phyloP scores from a whole-genome alignment of 2,797 vertebrate species.

The Lagodon rhomboides region DNA sequence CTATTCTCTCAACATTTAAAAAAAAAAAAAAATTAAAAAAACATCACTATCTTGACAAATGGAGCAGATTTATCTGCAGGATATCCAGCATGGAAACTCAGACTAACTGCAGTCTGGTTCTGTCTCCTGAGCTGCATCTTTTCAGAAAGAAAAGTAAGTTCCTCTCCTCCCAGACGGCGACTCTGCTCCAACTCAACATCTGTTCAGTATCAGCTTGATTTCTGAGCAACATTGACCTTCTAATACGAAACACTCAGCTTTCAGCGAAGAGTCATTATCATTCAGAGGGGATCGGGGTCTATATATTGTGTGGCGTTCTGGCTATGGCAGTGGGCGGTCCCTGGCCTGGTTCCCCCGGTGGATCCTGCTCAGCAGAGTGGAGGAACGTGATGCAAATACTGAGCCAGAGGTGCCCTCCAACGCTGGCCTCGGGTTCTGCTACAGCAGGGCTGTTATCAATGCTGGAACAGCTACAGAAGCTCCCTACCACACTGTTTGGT shows the following conservation, averaged over 20 bases:
- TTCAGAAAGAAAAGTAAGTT: conserved; percentile 47
- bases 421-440: conserved; percentile 34
- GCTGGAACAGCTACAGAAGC: conserved; percentile 49
- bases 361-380: conserved; percentile 45
- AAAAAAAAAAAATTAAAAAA: not conserved
- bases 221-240: conserved; percentile 57
- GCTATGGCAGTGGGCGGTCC: conserved; percentile 46
- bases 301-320: conserved; percentile 61
- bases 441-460: conserved; percentile 41
- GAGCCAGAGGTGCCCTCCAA: conserved; percentile 56
- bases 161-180: conserved; percentile 50
- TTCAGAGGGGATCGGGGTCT: conserved; percentile 56
- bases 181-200: conserved; percentile 76
- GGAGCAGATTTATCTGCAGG: conserved; percentile 35
- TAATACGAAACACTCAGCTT: conserved; percentile 71
- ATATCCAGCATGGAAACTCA: conserved; percentile 50
- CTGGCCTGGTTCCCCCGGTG: conserved; percentile 59
- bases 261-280: conserved; percentile 63
- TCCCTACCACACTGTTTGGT: conserved; percentile 33
- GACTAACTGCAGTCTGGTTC: conserved; percentile 41
- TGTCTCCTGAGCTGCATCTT: conserved; percentile 43
- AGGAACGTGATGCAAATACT: conserved; percentile 61
- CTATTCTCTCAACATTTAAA: conserved; percentile 2
- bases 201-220: conserved; percentile 76
- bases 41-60: conserved; percentile 27